These are phyloP conservation scores for Scytalopus superciliaris DNA, from an alignment of 2,113 vertebrate species.

Conservation along the genomic window DNA sequence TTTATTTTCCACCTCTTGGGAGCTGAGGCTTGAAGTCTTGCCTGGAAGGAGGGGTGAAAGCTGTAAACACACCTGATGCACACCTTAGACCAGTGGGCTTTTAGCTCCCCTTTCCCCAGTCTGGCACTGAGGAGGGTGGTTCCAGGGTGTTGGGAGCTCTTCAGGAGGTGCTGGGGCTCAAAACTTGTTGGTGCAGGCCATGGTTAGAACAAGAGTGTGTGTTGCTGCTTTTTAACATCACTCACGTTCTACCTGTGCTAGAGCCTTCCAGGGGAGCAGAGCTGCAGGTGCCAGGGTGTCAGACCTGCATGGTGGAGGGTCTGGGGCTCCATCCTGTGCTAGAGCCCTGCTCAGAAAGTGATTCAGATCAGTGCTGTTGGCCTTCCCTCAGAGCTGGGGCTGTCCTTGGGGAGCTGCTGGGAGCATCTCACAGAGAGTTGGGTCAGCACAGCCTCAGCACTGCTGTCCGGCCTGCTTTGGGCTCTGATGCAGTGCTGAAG, in stretches of 20 bases:
- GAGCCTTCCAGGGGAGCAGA: background rate
- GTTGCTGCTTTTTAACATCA: background rate
- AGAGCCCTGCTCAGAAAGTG: background rate
- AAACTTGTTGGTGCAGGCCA: background rate
- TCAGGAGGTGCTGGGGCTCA: background rate
- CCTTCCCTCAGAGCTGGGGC: fast-evolving
- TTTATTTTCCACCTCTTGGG: background rate
- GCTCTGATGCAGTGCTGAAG: background rate
- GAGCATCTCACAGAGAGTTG: background rate
- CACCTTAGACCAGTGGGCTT: background rate
- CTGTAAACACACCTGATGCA: background rate
- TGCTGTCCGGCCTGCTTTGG: fast-evolving
- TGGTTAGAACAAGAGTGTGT: background rate
- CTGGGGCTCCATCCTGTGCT: background rate
- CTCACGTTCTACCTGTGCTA: background rate
- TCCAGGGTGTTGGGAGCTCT: fast-evolving
- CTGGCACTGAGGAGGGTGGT: too few relatives aligned
- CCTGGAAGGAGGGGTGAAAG: background rate
- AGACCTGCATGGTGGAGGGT: fast-evolving
- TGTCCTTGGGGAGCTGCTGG: background rate
- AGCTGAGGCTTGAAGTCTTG: background rate
- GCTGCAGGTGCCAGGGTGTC: fast-evolving
- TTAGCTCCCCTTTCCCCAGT: background rate
- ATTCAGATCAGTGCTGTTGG: background rate
- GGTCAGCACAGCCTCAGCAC: background rate